These are phyloP conservation scores for Melipona beecheii DNA, from an alignment of 2,888 invertebrate genomes.

Conservation along the genomic window DNA sequence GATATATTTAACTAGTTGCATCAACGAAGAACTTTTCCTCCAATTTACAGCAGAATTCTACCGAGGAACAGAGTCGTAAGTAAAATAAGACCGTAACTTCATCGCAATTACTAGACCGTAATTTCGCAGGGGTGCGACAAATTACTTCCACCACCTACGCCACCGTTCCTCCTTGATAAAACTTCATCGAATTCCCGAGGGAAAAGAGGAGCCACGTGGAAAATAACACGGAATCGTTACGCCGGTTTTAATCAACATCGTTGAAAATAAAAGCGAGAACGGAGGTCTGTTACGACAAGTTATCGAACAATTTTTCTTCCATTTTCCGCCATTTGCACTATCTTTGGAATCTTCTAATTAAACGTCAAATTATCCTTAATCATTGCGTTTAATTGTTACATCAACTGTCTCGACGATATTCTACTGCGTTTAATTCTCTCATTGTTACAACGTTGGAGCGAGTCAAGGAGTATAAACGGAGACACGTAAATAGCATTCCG, in stretches of 20 bases:
- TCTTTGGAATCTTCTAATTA: neutral
- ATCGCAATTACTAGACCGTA: constrained; percentile 29
- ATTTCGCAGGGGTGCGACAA: constrained; percentile 22
- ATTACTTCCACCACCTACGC: constrained; percentile 15
- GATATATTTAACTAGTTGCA: neutral
- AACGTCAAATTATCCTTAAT: neutral
- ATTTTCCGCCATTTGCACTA: neutral
- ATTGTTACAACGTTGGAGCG: neutral
- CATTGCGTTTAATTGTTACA: neutral
- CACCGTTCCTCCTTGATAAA: constrained; percentile 14
- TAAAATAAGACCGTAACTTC: constrained; percentile 21
- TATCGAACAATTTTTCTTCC: neutral
- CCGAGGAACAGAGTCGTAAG: constrained; percentile 19
- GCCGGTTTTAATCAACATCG: constrained; percentile 17
- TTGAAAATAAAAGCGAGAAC: neutral
- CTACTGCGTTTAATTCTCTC: neutral
- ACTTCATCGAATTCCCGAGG: constrained; percentile 25
- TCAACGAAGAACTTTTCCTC: constrained; percentile 1
- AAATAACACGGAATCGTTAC: neutral
- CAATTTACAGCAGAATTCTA: constrained; percentile 9
- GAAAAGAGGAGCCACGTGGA: neutral
- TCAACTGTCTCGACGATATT: neutral
- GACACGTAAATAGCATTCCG: neutral
- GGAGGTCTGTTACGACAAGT: neutral
- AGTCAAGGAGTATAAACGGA: neutral